These are phyloP conservation scores for Gonioctena quinquepunctata DNA, from an alignment of 1,140 invertebrate genomes.

Conservation along the genomic window DNA sequence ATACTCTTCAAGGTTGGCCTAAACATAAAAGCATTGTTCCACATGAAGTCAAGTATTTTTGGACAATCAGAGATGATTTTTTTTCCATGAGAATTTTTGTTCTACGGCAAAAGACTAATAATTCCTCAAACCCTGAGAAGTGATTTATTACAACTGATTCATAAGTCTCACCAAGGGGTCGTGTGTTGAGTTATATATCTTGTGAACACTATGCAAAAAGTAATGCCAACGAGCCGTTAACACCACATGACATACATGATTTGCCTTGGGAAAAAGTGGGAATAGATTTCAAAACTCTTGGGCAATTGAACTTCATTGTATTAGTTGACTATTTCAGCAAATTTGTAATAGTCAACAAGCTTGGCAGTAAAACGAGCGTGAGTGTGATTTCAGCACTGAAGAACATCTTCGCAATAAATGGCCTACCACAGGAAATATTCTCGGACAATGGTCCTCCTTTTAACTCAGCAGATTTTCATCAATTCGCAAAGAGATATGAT, in stretches of 20 bases:
- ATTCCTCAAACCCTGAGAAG: neutral
- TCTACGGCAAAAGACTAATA: too few relatives aligned
- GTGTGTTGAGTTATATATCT: constrained; percentile 7
- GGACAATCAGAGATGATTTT: too few relatives aligned
- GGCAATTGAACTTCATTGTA: constrained; percentile 6
- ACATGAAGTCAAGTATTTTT: too few relatives aligned
- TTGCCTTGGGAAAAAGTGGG: constrained; percentile 20
- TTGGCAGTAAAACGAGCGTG: too few relatives aligned
- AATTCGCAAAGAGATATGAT: constrained; percentile 52
- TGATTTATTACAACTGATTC: neutral
- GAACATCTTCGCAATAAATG: too few relatives aligned
- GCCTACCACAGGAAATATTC: too few relatives aligned
- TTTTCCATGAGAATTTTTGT: too few relatives aligned
- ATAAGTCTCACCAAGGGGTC: constrained; percentile 15
- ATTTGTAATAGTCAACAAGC: too few relatives aligned
- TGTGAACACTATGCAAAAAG: constrained; percentile 3
- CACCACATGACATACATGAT: constrained; percentile 10
- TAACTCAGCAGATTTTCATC: constrained; percentile 51
- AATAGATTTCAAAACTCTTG: constrained; percentile 17
- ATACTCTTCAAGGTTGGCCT: too few relatives aligned
- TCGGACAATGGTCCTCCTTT: constrained; percentile 58
- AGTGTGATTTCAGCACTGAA: too few relatives aligned
- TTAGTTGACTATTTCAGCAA: constrained; percentile 25
- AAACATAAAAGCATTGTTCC: too few relatives aligned
- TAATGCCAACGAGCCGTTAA: constrained; percentile 9